These are phyloP conservation scores for Penaeus indicus DNA, from an alignment of 1,140 invertebrate species.

Conservation along the genomic window DNA sequence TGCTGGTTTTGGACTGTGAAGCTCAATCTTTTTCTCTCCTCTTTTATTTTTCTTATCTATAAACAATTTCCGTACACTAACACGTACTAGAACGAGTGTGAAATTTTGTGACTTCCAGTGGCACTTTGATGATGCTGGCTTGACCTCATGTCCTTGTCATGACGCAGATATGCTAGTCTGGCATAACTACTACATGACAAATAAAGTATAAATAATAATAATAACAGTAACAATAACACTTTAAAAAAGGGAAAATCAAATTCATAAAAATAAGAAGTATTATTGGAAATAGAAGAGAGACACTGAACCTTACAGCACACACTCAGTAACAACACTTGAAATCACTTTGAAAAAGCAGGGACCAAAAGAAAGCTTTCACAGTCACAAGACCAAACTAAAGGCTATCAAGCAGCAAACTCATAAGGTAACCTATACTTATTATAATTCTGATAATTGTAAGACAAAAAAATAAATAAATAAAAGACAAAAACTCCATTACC, in stretches of 20 bases:
- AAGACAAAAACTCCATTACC: too few relatives aligned
- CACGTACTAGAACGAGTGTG: too few relatives aligned
- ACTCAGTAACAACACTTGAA: conserved; percentile 10
- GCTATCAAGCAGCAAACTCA: not conserved
- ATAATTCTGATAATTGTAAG: not conserved
- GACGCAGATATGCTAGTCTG: not conserved
- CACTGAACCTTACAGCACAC: not conserved
- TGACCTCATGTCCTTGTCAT: conserved; percentile 28
- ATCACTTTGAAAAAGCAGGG: conserved; percentile 14
- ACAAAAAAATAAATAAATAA: not conserved
- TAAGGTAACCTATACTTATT: too few relatives aligned
- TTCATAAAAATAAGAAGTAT: too few relatives aligned
- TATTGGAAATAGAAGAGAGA: too few relatives aligned
- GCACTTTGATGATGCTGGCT: conserved; percentile 44
- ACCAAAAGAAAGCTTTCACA: conserved; percentile 32
- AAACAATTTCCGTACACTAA: too few relatives aligned
- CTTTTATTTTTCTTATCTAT: too few relatives aligned
- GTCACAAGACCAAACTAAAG: conserved; percentile 40
- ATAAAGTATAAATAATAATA: too few relatives aligned
- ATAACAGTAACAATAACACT: too few relatives aligned
- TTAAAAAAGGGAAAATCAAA: too few relatives aligned
- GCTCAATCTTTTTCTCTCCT: conserved; percentile 17
- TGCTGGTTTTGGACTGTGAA: conserved; percentile 39
- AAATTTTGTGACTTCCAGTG: conserved; percentile 5
- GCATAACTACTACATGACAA: too few relatives aligned